phyloP scores from a whole-genome alignment of 2,113 vertebrate species.

The Thunnus maccoyii region DNA sequence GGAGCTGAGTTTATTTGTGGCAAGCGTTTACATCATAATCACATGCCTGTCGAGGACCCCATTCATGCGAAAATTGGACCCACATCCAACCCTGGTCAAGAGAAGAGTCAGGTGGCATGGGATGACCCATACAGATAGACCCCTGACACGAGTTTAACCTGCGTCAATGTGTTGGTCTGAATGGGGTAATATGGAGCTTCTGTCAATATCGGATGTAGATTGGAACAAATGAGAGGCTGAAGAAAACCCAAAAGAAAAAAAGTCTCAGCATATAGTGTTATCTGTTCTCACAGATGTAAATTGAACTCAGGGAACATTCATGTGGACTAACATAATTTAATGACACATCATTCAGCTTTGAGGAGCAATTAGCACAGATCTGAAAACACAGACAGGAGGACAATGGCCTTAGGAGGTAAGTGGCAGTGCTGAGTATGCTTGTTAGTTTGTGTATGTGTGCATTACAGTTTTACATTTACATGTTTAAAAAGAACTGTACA shows the following conservation, averaged over 20 bases:
- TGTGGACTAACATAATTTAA: slow-evolving; percentile 43
- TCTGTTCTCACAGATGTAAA: slow-evolving; percentile 24
- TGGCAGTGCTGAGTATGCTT: slow-evolving; percentile 22
- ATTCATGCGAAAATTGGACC: too few species aligned
- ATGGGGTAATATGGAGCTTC: not conserved
- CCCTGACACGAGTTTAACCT: too few species aligned
- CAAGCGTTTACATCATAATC: too few species aligned
- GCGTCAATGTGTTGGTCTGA: too few species aligned
- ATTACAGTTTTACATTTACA: slow-evolving; percentile 29
- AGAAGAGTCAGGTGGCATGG: too few species aligned
- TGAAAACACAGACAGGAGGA: slow-evolving; percentile 44
- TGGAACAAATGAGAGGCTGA: slow-evolving; percentile 16
- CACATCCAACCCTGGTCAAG: too few species aligned
- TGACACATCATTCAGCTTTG: slow-evolving; percentile 51
- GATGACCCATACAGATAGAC: too few species aligned
- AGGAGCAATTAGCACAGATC: slow-evolving; percentile 62
- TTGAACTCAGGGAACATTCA: slow-evolving; percentile 19
- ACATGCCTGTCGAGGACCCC: too few species aligned
- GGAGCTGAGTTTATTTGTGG: too few species aligned
- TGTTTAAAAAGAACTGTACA: slow-evolving; percentile 4
- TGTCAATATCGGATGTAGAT: slow-evolving; percentile 34
- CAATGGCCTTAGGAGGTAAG: slow-evolving; percentile 37
- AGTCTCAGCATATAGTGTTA: not conserved
- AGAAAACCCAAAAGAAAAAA: not conserved
- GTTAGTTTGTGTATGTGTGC: slow-evolving; percentile 8